phyloP scores from a whole-genome alignment of 1,140 invertebrate species.

The Ips nitidus region DNA sequence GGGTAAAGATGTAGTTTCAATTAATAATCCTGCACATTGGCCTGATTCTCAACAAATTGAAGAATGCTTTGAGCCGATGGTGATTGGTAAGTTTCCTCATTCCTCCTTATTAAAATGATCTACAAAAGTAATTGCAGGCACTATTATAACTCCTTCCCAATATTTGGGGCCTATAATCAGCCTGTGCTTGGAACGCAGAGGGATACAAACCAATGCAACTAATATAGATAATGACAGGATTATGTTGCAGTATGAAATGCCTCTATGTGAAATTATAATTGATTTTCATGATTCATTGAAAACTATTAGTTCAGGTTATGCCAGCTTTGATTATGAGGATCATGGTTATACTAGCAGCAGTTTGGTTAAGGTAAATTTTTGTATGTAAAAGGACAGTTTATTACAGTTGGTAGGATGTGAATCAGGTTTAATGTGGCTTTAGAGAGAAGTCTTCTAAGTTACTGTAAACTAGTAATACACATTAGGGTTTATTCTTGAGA shows the following conservation, averaged over 20 bases:
- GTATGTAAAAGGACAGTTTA: not conserved
- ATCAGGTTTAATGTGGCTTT: not conserved
- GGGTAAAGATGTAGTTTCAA: slow-evolving; percentile 59
- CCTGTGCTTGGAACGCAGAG: slow-evolving; percentile 77
- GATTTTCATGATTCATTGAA: slow-evolving; percentile 96
- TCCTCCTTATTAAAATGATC: not conserved
- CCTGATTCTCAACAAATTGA: slow-evolving; percentile 69
- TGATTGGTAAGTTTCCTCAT: slow-evolving; percentile 58
- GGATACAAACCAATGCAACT: slow-evolving; percentile 69
- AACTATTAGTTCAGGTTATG: slow-evolving; percentile 88
- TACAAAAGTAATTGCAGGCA: slow-evolving; percentile 57
- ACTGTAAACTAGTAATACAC: too few species aligned
- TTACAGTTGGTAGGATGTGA: too few species aligned
- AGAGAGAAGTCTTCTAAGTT: too few species aligned
- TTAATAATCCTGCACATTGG: slow-evolving; percentile 85
- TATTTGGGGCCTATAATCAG: slow-evolving; percentile 71
- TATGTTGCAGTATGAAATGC: slow-evolving; percentile 81
- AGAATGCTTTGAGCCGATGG: slow-evolving; percentile 85
- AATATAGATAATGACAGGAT: slow-evolving; percentile 83
- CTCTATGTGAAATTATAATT: slow-evolving; percentile 89
- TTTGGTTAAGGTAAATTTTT: slow-evolving; percentile 66
- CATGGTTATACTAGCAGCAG: slow-evolving; percentile 73
- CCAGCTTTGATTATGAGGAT: slow-evolving; percentile 97
- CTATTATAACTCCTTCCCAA: slow-evolving; percentile 83
- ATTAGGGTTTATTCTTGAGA: too few species aligned